Base-by-base conservation (phyloP, 1,140 invertebrate genomes). In the Drosophila simulans region DNA sequence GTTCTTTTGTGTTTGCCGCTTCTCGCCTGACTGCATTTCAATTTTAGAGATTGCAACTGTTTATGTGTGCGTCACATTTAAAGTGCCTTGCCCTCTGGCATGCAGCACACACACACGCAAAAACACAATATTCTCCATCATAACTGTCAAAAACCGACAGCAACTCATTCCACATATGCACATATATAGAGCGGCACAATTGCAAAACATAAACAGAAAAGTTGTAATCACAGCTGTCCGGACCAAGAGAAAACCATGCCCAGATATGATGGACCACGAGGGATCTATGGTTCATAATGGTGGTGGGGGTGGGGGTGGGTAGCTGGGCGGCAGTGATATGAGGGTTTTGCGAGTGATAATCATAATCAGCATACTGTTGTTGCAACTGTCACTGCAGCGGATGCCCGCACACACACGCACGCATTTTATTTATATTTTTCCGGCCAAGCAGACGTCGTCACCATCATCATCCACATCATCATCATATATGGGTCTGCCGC, bases 181-280 rank as follows among this genome's bases (percentile, higher is more conserved):
- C 13, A 43, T 40, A 57, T 31, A 37, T 49, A 12, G 64, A 58
- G 65, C 66, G 71, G 69, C 81, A 77, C 81, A 85, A 80, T 85
- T 85, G 78, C 81, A 77, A 77, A 85, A 74, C 65, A 86, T 79
- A 89, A 86, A 83, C 83, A 86, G 79, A 76, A 88, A 83, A 79
- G 84, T 86, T 89, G 83, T 89, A 86, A 86, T 86, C 83, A 89
- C 83, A 86, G 79, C 83, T 89, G 83, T 89, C 83, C 75, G 69
- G 66, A 63, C 51, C 46, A 60, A 86, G 65, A 48, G 63, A 72
- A 63, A 64, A 25, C 43, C 65, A 53, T 51, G 37, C 46, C 59
- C 60, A 66, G 52, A 74, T 55, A 75, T 75, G 71, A 74, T 63
- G 71, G 42, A 66, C 54, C 62, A 75, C 35, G 45, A 34, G 52